Conservation (phyloP, 2,888 invertebrate genomes). For the Venustoraphidia nigricollis region DNA sequence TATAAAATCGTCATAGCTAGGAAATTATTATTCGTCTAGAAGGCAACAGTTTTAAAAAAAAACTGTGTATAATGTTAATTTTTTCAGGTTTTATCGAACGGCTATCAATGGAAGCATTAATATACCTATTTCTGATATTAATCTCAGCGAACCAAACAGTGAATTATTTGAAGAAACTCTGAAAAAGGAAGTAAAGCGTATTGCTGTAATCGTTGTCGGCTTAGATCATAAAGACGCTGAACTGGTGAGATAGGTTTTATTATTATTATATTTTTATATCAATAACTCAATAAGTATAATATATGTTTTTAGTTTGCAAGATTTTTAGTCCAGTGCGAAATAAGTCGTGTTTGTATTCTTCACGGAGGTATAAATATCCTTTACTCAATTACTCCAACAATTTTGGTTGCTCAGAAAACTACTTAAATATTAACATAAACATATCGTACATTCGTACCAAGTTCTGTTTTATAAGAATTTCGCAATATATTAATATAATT, state of each 20-base stretch:
- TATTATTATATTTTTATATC: slow-evolving; percentile 5
- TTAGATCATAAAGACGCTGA: slow-evolving; percentile 62
- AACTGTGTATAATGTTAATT: slow-evolving; percentile 8
- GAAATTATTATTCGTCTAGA: slow-evolving; percentile 15
- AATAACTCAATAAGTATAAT: not conserved
- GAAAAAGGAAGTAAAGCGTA: slow-evolving; percentile 42
- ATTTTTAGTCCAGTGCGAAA: slow-evolving; percentile 61
- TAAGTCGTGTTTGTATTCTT: slow-evolving; percentile 66
- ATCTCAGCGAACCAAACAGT: slow-evolving; percentile 49
- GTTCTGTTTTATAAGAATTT: too few relatives aligned
- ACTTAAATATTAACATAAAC: not conserved
- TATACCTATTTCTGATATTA: slow-evolving; percentile 72
- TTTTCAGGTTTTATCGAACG: slow-evolving; percentile 55
- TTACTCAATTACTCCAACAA: slow-evolving; percentile 45
- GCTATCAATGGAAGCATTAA: slow-evolving; percentile 72
- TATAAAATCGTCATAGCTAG: slow-evolving; percentile 8
- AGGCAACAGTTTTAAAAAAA: not conserved
- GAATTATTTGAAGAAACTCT: slow-evolving; percentile 45
- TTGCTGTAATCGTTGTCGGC: slow-evolving; percentile 64
- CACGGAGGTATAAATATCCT: slow-evolving; percentile 80
- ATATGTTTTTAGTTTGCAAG: slow-evolving; percentile 61
- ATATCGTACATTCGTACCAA: not conserved
- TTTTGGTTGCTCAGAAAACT: slow-evolving; percentile 21
- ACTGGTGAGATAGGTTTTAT: slow-evolving; percentile 33
- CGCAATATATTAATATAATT: too few relatives aligned